A percentile compares a stretch with the other conserved stretches of the same genome.
phyloP scores from a whole-genome alignment of 2,113 vertebrate species.

The Corydoras maculifer region DNA sequence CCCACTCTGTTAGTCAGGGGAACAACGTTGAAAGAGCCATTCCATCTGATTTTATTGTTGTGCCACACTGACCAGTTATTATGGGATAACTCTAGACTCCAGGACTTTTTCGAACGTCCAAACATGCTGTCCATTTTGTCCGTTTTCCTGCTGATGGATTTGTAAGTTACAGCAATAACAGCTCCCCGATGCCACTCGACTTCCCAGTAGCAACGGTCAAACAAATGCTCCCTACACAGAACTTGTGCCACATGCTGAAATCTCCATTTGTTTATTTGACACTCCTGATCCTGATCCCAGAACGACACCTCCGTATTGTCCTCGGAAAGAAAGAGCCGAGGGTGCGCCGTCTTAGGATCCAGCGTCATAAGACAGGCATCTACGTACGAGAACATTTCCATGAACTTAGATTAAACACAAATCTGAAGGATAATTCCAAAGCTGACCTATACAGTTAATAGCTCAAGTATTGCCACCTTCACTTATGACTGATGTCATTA shows the following conservation, averaged over 20 bases:
- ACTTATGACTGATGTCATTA: no score
- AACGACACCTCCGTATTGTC: not conserved
- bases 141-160: conserved; percentile 14
- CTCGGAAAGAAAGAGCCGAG: not conserved
- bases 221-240: not conserved
- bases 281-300: not conserved
- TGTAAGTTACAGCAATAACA: conserved; percentile 7
- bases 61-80: not conserved
- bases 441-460: no score
- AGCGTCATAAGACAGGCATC: conserved; percentile 12
- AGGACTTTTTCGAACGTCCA: conserved; percentile 23
- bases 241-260: not conserved
- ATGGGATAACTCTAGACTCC: conserved; percentile 10
- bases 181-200: not conserved
- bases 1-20: not conserved
- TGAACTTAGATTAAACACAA: no score
- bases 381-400: not conserved
- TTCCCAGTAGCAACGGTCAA: conserved; percentile 27
- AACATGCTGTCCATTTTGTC: not conserved
- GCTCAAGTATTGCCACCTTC: no score
- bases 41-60: conserved; percentile 1
- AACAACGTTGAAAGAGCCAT: not conserved
- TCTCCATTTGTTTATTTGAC: not conserved
- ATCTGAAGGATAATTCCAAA: no score
- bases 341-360: conserved; percentile 17